Evolutionary conservation across 2,797 vertebrate genomes (phyloP).

Genomic region (Muscicapa striata): DNA sequence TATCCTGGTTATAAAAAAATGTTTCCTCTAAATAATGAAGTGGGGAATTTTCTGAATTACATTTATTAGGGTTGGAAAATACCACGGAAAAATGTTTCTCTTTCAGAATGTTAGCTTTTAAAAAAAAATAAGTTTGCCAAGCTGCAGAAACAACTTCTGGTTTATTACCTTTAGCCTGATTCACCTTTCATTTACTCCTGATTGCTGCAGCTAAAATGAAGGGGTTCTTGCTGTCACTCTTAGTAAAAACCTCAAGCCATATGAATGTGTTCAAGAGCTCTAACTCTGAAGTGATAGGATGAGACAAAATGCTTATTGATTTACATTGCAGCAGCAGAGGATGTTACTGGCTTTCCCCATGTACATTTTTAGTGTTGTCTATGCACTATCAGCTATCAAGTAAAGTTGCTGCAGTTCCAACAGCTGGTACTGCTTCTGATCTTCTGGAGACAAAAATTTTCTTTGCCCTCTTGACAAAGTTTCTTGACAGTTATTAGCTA

Average conservation of each 20-base stretch:
- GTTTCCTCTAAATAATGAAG: background rate
- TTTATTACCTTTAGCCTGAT: background rate
- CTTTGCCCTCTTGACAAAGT: background rate
- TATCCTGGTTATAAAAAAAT: background rate
- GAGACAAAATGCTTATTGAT: background rate
- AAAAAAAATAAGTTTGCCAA: background rate
- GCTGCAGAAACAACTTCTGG: rapidly evolving
- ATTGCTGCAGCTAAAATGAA: background rate
- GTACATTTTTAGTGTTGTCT: background rate
- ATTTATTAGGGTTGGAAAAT: background rate
- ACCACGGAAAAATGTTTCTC: background rate
- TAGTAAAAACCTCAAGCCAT: background rate
- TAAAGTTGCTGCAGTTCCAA: background rate
- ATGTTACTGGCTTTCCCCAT: background rate
- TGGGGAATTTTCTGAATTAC: background rate
- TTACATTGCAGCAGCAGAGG: background rate
- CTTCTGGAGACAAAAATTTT: background rate
- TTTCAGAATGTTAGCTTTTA: background rate
- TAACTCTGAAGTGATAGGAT: background rate
- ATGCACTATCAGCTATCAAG: background rate
- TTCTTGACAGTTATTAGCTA: background rate
- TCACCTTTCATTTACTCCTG: background rate
- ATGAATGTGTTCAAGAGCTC: background rate
- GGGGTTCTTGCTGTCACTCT: background rate
- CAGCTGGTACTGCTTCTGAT: background rate